Evolutionary conservation across 1,140 invertebrate genomes (phyloP).

Genomic region (Lucilia cuprina): DNA sequence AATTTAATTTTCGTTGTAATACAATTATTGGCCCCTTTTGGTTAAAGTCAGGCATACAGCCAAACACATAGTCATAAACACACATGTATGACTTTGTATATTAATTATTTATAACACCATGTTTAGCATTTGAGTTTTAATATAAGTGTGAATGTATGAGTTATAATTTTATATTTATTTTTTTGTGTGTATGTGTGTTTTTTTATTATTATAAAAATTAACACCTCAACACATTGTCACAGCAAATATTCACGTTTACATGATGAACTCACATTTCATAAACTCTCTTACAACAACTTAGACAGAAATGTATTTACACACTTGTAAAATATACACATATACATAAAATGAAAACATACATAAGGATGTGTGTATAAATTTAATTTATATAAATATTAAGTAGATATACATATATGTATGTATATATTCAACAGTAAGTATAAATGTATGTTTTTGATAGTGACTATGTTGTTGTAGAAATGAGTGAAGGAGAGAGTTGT

Average conservation of each 20-base stretch:
- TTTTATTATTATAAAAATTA: not conserved
- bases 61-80: not conserved
- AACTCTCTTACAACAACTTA: not conserved
- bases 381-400: not conserved
- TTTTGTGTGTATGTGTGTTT: not conserved
- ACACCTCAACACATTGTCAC: conserved; percentile 13
- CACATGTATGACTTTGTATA: not conserved
- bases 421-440: too few species aligned
- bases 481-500: not conserved
- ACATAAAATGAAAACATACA: not conserved
- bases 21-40: not conserved
- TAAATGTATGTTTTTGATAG: not conserved
- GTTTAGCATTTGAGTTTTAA: not conserved
- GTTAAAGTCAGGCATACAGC: not conserved
- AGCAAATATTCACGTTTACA: not conserved
- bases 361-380: not conserved
- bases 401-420: not conserved
- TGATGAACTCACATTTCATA: conserved; percentile 4
- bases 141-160: not conserved
- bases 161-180: not conserved
- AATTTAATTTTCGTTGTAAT: conserved; percentile 4
- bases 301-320: not conserved
- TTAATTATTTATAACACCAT: not conserved
- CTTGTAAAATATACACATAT: too few species aligned
- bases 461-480: not conserved